Evolutionary conservation across 2,113 vertebrate species (phyloP).

Genomic region (Glaucomys volans): DNA sequence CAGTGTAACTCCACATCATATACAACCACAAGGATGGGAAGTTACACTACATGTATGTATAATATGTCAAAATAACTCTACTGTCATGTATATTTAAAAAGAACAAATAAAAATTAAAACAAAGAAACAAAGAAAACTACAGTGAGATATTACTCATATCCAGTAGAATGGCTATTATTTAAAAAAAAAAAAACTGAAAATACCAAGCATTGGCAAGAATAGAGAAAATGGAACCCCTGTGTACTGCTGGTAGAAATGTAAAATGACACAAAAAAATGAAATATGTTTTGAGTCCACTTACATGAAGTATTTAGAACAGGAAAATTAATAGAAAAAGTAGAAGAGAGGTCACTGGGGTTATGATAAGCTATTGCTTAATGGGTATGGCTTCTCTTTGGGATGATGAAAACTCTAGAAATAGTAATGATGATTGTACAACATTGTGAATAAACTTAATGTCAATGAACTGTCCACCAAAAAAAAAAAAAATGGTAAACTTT

Average conservation of each 20-base stretch:
- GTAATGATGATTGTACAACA: not conserved
- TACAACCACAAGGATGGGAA: too few species aligned
- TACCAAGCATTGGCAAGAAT: not conserved
- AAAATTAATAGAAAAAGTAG: not conserved
- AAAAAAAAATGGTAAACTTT: not conserved
- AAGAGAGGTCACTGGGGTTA: not conserved
- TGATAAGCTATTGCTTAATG: not conserved
- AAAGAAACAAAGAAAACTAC: not conserved
- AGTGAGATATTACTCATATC: not conserved
- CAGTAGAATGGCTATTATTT: not conserved
- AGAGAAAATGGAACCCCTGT: not conserved
- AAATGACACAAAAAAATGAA: not conserved
- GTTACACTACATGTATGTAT: too few species aligned
- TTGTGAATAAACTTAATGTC: not conserved
- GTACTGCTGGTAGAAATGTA: not conserved
- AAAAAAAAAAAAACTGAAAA: conserved; percentile 20
- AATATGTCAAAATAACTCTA: too few species aligned
- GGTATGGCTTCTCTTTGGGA: not conserved
- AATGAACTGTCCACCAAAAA: not conserved
- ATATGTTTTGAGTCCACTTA: not conserved
- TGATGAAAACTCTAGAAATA: not conserved
- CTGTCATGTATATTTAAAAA: too few species aligned
- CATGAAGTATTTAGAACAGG: not conserved
- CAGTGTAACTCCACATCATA: too few species aligned
- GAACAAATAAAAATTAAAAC: too few species aligned